Evolutionary conservation across 2,113 vertebrate genomes (phyloP), one percentile per base, ranked within the genome.

Genomic region (Gymnogyps californianus): DNA sequence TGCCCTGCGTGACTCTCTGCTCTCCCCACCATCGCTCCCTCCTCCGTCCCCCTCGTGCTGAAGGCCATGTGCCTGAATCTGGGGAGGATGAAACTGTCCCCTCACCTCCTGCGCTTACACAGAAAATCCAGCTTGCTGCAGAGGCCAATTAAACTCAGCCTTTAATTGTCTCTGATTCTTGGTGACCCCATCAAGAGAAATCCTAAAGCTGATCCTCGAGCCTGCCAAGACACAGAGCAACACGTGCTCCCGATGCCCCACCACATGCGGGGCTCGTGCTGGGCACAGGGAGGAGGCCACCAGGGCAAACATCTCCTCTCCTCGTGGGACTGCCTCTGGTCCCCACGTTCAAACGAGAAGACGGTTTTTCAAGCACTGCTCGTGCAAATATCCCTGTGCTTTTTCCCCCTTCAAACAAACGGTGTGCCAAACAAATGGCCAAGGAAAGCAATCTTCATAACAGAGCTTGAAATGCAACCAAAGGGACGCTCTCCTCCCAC

Each of bases 191-290:
- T 38, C 32, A 75, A n/a, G 19, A 80, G 40, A 36, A 83, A 83
- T 12, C 54, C 34, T 7, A 38, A 92, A 76, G 44, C 18, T 8
- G 3, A 11, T 11, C 44, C 46, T n/a, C 0, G 3, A 92, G 52
- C 25, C 26, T 71, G 52, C 29, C 38, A 25, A 42, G 52, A 11
- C 1, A 5, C 62, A 59, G 59, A 44, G 44, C 5, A 12, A 59
- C 62, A 46, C 31, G 7, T 0, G 3, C 19, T 59, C 36, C 24
- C 0, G 1, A 3, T 62, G 74, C 10, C 26, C 61, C 9, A 28
- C 12, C 32, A 25, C 16, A 36, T 2, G 2, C 0, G 4, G 47
- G 8, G 29, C 46, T 92, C 6, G 0, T 46, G 40, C 55, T 74
- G 40, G 42, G 20, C 36, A 40, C 0, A 0, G 59, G 47, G 61